These are phyloP conservation scores for Phylloscopus whistleri DNA, from an alignment of 2,113 vertebrate species.

Conservation along the genomic window DNA sequence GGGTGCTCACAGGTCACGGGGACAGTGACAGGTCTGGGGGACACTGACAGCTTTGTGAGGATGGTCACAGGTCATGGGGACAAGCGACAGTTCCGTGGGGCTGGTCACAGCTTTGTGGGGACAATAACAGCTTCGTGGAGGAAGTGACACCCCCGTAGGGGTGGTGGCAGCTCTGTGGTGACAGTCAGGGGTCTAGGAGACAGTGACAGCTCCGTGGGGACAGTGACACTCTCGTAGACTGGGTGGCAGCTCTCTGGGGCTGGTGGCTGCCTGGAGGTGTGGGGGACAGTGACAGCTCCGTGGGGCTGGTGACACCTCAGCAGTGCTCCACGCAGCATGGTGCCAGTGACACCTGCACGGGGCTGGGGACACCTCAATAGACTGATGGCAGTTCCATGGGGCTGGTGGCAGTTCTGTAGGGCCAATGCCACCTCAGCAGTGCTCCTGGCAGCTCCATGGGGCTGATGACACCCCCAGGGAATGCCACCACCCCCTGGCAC, in stretches of 20 bases:
- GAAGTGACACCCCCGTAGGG: background rate
- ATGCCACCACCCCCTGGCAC: background rate
- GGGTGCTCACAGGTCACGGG: too few species aligned
- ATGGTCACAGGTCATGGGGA: background rate
- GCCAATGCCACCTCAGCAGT: too few species aligned
- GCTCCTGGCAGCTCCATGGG: background rate
- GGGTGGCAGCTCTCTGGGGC: background rate
- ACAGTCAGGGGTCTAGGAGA: background rate
- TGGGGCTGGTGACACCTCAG: background rate
- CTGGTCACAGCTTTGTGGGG: background rate
- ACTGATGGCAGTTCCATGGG: background rate
- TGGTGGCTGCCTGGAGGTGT: background rate
- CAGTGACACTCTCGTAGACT: background rate
- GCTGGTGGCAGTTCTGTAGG: too few species aligned
- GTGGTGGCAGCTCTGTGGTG: background rate
- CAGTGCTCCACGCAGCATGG: background rate
- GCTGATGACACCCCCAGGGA: background rate
- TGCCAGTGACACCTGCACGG: background rate
- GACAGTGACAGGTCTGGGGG: too few species aligned
- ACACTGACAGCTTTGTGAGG: background rate
- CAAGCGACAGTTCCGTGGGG: background rate
- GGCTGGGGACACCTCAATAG: too few species aligned
- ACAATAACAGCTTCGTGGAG: background rate
- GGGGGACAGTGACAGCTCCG: background rate
- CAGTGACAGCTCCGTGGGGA: background rate